phyloP scores from a whole-genome alignment of 2,888 invertebrate species.

The Metopia argyrocephala region DNA sequence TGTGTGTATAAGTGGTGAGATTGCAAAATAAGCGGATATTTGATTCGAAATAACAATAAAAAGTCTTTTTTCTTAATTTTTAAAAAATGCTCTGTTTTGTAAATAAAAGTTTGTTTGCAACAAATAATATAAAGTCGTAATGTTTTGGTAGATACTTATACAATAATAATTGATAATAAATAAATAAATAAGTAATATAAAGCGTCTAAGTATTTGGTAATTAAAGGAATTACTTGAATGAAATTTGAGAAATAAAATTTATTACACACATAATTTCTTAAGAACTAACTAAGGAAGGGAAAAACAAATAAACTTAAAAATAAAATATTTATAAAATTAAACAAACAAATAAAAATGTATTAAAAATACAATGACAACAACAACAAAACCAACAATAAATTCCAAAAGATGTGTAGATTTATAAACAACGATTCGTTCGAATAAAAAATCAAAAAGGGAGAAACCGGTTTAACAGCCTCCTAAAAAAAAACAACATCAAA shows the following conservation, averaged over 20 bases:
- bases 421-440: constrained; percentile 40
- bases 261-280: background rate
- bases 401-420: constrained; percentile 48
- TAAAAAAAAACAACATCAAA: constrained; percentile 37
- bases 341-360: background rate
- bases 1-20: constrained; percentile 38
- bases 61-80: background rate
- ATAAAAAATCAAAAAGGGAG: constrained; percentile 56
- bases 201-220: background rate
- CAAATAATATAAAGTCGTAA: background rate
- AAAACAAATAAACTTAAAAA: background rate
- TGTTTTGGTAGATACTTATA: background rate
- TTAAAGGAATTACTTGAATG: background rate
- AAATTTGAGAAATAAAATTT: background rate
- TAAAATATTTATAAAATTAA: background rate
- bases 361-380: constrained; percentile 1
- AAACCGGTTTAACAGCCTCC: constrained; percentile 61
- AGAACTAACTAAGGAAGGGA: background rate
- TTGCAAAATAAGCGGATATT: constrained; percentile 20
- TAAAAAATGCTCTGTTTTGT: background rate
- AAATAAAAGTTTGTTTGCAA: background rate
- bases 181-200: constrained; percentile 2
- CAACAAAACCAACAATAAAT: constrained; percentile 1
- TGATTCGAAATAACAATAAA: background rate
- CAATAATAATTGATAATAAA: background rate